Evolutionary conservation across 2,888 invertebrate genomes (phyloP).

Genomic region (Conistra vaccinii): DNA sequence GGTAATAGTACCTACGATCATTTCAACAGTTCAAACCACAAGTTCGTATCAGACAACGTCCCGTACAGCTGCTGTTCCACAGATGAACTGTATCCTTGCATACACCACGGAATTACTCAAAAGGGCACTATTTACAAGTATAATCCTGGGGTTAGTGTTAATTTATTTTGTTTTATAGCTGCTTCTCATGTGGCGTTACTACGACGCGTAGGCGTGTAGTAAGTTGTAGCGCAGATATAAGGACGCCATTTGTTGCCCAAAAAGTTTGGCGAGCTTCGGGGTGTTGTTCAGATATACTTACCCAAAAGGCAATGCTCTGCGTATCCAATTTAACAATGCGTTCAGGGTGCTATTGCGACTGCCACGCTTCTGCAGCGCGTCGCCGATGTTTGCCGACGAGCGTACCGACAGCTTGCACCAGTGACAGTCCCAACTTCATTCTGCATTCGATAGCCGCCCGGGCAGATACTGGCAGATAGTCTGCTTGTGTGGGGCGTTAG

Average conservation of each 20-base stretch:
- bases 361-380: too few relatives aligned
- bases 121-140: conserved; percentile 90
- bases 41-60: conserved; percentile 89
- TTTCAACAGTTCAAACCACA: conserved; percentile 74
- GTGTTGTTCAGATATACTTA: too few relatives aligned
- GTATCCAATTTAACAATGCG: too few relatives aligned
- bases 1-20: not conserved
- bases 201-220: not conserved
- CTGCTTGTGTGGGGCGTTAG: too few relatives aligned
- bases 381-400: too few relatives aligned
- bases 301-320: too few relatives aligned
- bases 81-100: conserved; percentile 89
- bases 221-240: too few relatives aligned
- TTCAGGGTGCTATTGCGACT: too few relatives aligned
- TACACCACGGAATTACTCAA: conserved; percentile 90
- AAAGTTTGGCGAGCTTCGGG: not conserved
- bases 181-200: not conserved
- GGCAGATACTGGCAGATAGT: too few relatives aligned
- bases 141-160: conserved; percentile 80
- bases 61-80: conserved; percentile 92
- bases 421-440: too few relatives aligned
- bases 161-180: not conserved
- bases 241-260: not conserved
- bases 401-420: too few relatives aligned
- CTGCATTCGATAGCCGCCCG: too few relatives aligned